Evolutionary conservation across 1,140 invertebrate species (phyloP).

Genomic region (Drosophila nigromelanica): DNA sequence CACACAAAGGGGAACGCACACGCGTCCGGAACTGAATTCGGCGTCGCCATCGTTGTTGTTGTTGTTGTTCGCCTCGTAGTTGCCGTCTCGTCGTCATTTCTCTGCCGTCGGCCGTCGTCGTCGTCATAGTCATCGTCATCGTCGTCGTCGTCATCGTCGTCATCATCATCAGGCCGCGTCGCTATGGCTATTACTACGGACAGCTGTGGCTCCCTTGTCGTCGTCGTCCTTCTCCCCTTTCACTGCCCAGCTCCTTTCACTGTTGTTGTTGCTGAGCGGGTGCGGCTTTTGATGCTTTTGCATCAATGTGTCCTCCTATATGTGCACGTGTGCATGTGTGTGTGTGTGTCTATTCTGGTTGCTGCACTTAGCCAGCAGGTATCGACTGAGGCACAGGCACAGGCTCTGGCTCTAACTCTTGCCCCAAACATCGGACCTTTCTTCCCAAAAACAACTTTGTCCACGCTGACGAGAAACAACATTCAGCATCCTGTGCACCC

Average conservation of each 20-base stretch:
- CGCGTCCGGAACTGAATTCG: constrained; percentile 73
- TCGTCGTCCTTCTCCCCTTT: neutral
- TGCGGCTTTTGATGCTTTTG: constrained; percentile 55
- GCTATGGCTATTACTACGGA: constrained; percentile 51
- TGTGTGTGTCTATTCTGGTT: constrained; percentile 23
- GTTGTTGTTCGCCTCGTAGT: constrained; percentile 42
- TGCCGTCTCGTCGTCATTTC: constrained; percentile 39
- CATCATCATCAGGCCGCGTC: constrained; percentile 48
- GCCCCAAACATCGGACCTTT: constrained; percentile 20
- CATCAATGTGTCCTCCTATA: constrained; percentile 42
- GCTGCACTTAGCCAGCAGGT: constrained; percentile 52
- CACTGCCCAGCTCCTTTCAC: neutral
- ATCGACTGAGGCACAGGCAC: constrained; percentile 34
- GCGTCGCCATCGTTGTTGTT: constrained; percentile 40
- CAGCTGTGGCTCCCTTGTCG: constrained; percentile 38
- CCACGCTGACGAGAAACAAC: constrained; percentile 48
- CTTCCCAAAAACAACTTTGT: constrained; percentile 47
- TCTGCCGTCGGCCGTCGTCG: constrained; percentile 35
- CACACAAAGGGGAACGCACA: constrained; percentile 50
- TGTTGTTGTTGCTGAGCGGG: constrained; percentile 26
- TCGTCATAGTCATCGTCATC: constrained; percentile 8
- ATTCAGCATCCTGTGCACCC: constrained; percentile 29
- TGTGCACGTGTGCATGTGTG: neutral
- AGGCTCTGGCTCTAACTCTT: neutral
- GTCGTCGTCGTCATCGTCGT: constrained; percentile 20